Base-by-base conservation (phyloP, 2,797 vertebrate species). In the Darevskia nairensis region DNA sequence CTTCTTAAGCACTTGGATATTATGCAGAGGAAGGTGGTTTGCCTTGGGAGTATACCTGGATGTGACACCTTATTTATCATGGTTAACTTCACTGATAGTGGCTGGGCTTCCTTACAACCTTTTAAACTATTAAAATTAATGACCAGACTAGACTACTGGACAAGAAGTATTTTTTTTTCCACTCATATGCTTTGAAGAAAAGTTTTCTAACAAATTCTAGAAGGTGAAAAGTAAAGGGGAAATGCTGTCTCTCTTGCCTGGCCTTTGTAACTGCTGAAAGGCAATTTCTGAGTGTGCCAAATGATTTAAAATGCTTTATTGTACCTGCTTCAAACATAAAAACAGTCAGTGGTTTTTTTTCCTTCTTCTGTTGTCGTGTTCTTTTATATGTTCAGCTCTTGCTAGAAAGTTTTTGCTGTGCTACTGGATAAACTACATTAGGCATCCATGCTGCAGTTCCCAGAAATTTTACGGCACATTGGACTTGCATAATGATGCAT, bases 221-320 rank as follows among this genome's bases (percentile, higher is more conserved):
- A 92, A 82, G 87, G 91, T 93, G 87, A 92, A 91, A 86, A 15
- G 17, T 11, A 35, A 95, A 94, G 86, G 71, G 87, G 90, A 95
- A 96, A 95, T 90, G 91, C 90, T 93, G 50, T 92, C 91, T 93
- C 35, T 39, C 92, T 94, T 95, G 92, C 90, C 93, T 93, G 71
- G 78, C 71, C 21, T 86, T 46, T 86, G 88, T 2, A 19, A 88
- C 89, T 76, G 82, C 91, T 93, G 87, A 93, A 94, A 95, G 94
- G 93, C 95, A 96, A 94, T 94, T 94, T 90, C 90, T 94, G 92
- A 90, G 92, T 90, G 76, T 21, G 27, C 88, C 88, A 94, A 94
- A 90, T 91, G 88, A 93, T 95, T 96, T 94, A 94, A 94, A 96
- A 95, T 95, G 93, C 91, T 95, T 95, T 95, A 95, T 93, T 0